Conservation (phyloP, 2,888 invertebrate species). For the Cataglyphis livida region DNA sequence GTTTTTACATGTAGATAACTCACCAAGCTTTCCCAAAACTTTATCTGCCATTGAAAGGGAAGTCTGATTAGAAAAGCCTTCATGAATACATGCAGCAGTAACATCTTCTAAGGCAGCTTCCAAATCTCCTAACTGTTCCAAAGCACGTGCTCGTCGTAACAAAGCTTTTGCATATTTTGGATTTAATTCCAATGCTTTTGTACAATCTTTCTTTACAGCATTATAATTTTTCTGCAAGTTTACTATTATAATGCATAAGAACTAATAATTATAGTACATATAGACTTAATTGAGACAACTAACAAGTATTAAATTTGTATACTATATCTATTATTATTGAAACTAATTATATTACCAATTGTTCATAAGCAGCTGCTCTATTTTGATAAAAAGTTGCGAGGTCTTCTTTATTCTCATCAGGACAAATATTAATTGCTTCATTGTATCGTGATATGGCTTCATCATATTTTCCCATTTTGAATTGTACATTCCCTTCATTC, state of each 20-base stretch:
- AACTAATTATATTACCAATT: constrained; percentile 87
- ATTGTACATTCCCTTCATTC: constrained; percentile 95
- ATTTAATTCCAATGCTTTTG: constrained; percentile 93
- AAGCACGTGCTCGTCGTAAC: constrained; percentile 92
- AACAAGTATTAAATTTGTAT: not conserved
- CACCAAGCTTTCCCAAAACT: constrained; percentile 93
- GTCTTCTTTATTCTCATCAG: constrained; percentile 90
- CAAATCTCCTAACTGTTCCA: constrained; percentile 93
- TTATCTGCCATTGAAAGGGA: constrained; percentile 95
- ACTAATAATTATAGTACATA: not conserved
- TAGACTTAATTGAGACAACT: not conserved
- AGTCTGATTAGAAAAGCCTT: constrained; percentile 93
- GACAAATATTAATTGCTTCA: constrained; percentile 96
- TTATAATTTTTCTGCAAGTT: constrained; percentile 90
- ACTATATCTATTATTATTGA: not conserved
- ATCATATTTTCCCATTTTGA: constrained; percentile 94
- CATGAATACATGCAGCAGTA: constrained; percentile 96
- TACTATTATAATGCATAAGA: constrained; percentile 22
- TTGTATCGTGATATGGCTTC: constrained; percentile 96
- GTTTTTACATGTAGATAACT: constrained; percentile 52
- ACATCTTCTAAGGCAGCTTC: constrained; percentile 95
- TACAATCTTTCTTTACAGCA: constrained; percentile 95
- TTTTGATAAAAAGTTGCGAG: constrained; percentile 98
- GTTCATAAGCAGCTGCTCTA: constrained; percentile 97
- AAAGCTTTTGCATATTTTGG: constrained; percentile 96